Conservation (phyloP, 1,140 invertebrate genomes). For the Drosophila dunni region DNA sequence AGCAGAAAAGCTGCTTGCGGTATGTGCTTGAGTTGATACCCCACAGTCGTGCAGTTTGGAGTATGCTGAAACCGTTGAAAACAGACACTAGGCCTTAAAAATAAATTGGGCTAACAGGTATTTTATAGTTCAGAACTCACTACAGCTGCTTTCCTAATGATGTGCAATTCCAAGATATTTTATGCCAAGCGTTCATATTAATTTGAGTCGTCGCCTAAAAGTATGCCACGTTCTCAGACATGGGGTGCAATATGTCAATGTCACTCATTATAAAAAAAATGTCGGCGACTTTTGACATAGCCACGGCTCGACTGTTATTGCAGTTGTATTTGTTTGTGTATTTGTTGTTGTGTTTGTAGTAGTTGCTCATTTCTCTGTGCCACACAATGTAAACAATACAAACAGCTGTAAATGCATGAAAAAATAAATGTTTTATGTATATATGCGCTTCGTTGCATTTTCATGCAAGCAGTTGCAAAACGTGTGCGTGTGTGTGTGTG, state of each 20-base stretch:
- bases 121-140: no score
- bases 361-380: slow-evolving; percentile 34
- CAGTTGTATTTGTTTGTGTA: slow-evolving; percentile 24
- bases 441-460: slow-evolving; percentile 23
- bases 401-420: slow-evolving; percentile 36
- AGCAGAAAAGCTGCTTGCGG: slow-evolving; percentile 6
- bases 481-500: background rate
- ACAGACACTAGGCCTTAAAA: no score
- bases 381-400: slow-evolving; percentile 36
- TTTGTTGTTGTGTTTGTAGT: slow-evolving; percentile 8
- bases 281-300: slow-evolving; percentile 43
- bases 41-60: no score
- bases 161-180: slow-evolving; percentile 50
- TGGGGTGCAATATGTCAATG: slow-evolving; percentile 66
- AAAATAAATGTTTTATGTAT: slow-evolving; percentile 38
- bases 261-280: slow-evolving; percentile 76
- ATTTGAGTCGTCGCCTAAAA: slow-evolving; percentile 48
- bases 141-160: slow-evolving; percentile 50
- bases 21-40: slow-evolving; percentile 25
- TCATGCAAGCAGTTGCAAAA: slow-evolving; percentile 9
- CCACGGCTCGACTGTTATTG: slow-evolving; percentile 17
- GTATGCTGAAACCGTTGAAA: no score
- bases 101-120: no score
- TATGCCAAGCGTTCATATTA: slow-evolving; percentile 30
- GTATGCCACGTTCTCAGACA: slow-evolving; percentile 51